Evolutionary conservation across 2,113 vertebrate species (phyloP).

Genomic region (Pelobates fuscus): DNA sequence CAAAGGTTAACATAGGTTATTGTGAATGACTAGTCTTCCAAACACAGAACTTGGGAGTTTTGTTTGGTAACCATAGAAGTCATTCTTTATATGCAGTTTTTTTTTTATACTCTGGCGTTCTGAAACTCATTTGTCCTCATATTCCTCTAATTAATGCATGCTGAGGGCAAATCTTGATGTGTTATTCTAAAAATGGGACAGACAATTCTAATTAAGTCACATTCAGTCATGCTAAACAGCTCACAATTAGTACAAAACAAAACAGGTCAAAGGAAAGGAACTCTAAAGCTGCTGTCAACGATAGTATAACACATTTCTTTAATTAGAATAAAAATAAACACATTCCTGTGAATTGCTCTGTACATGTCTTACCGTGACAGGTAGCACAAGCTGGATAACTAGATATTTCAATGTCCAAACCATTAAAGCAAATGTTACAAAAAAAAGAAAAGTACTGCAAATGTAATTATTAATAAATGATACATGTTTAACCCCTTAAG

Average conservation of each 20-base stretch:
- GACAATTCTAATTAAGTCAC: slow-evolving; percentile 34
- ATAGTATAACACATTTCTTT: slow-evolving; percentile 30
- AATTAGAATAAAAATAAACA: slow-evolving; percentile 39
- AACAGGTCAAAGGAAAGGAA: slow-evolving; percentile 34
- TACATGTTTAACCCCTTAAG: too few relatives aligned
- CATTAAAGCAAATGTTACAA: too few relatives aligned
- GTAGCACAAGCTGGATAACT: neutral
- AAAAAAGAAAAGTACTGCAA: too few relatives aligned
- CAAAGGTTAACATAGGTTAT: too few relatives aligned
- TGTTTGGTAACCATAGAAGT: neutral
- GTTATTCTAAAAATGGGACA: slow-evolving; percentile 24
- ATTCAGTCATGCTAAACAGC: slow-evolving; percentile 39
- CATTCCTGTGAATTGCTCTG: neutral
- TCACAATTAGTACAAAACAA: slow-evolving; percentile 22
- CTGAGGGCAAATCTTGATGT: slow-evolving; percentile 42
- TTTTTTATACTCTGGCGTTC: neutral
- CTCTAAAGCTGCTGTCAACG: slow-evolving; percentile 27
- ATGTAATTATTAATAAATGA: too few relatives aligned
- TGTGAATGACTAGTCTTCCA: neutral
- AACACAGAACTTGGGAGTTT: too few relatives aligned
- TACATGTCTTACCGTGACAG: neutral
- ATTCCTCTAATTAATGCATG: slow-evolving; percentile 27
- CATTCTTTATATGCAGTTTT: neutral
- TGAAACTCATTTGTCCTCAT: slow-evolving; percentile 11
- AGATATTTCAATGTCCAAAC: neutral